Conservation (phyloP, 2,797 vertebrate species). For the Erethizon dorsatum region DNA sequence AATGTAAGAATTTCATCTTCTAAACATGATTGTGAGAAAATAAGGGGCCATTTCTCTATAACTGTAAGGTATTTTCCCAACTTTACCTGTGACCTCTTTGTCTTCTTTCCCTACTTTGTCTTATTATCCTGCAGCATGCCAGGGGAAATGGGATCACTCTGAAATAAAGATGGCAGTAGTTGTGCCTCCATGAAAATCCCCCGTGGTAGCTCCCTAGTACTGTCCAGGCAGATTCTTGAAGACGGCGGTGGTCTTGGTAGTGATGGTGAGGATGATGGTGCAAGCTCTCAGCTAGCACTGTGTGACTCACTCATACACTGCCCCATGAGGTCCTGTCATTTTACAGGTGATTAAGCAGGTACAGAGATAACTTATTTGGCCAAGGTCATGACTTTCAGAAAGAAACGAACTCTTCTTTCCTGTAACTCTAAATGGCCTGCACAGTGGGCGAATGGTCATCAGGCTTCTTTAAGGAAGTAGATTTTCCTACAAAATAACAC, state of each 20-base stretch:
- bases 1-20: conserved; percentile 11
- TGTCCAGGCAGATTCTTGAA: not conserved
- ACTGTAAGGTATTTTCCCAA: not conserved
- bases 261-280: not conserved
- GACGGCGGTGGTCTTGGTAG: not conserved
- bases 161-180: not conserved
- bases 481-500: not conserved
- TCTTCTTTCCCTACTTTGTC: not conserved
- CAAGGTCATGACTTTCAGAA: not conserved
- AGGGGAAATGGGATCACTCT: not conserved
- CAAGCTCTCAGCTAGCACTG: not conserved
- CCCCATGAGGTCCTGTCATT: not conserved
- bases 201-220: not conserved
- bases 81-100: not conserved
- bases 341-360: not conserved
- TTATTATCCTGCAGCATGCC: not conserved
- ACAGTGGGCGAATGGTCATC: too few species aligned
- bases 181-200: not conserved
- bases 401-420: not conserved
- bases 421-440: not conserved
- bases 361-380: not conserved
- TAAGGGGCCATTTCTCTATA: not conserved
- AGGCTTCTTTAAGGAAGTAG: not conserved
- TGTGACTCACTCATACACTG: not conserved
- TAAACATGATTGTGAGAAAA: not conserved